These are phyloP conservation scores for Forpus xanthops DNA, from an alignment of 2,797 vertebrate species.

Conservation along the genomic window DNA sequence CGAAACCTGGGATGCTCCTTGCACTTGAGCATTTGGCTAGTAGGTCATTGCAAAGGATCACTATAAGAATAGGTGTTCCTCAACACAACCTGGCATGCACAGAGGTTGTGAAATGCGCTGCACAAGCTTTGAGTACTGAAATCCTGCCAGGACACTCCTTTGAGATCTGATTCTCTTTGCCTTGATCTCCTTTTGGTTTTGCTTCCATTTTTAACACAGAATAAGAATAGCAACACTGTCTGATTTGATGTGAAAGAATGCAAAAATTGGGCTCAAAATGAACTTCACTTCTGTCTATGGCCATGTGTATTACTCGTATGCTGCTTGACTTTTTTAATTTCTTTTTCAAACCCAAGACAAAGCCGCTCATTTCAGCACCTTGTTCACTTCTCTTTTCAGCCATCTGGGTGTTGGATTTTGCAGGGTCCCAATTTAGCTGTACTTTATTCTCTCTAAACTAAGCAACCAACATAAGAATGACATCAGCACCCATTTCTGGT, in stretches of 20 bases:
- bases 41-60: not conserved
- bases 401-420: constrained; percentile 32
- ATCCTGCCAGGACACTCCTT: not conserved
- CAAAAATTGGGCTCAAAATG: not conserved
- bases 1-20: not conserved
- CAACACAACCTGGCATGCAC: too few species aligned
- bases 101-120: not conserved
- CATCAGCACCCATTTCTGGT: not conserved
- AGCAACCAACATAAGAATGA: constrained; percentile 1
- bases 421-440: constrained; percentile 32
- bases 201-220: not conserved
- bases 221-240: not conserved
- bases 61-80: fast-evolving
- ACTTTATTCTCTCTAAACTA: constrained; percentile 29
- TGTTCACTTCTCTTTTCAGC: not conserved
- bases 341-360: constrained; percentile 16
- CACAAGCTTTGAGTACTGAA: fast-evolving
- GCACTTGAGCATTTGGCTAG: not conserved
- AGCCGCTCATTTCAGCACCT: constrained; percentile 32
- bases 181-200: not conserved
- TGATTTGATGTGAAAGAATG: not conserved
- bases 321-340: not conserved
- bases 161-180: not conserved
- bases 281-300: not conserved
- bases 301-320: not conserved